Evolutionary conservation across 2,888 invertebrate genomes (phyloP).

Genomic region (Heliconius erato): DNA sequence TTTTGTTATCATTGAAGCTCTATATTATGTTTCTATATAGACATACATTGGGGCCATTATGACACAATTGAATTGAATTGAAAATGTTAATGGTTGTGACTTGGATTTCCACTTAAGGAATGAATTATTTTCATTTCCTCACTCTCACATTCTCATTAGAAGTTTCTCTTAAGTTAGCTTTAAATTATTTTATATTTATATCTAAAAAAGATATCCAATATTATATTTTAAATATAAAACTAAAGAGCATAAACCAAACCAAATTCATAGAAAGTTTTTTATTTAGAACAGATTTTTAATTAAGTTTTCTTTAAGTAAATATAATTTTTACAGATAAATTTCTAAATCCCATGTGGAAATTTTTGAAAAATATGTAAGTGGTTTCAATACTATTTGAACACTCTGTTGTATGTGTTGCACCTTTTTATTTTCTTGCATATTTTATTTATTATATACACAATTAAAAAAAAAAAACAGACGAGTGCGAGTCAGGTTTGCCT

Average conservation of each 20-base stretch:
- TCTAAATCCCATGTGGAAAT: conserved; percentile 33
- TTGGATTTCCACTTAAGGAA: too few species aligned
- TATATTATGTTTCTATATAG: too few species aligned
- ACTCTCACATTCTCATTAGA: background rate
- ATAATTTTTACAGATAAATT: conserved; percentile 37
- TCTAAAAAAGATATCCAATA: background rate
- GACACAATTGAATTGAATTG: too few species aligned
- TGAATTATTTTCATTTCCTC: too few species aligned
- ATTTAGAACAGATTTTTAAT: background rate
- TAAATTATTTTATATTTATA: too few species aligned
- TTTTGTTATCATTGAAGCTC: too few species aligned
- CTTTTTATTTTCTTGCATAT: background rate
- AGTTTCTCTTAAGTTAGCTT: background rate
- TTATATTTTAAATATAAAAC: background rate
- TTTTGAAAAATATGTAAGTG: conserved; percentile 32
- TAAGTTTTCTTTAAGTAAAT: background rate
- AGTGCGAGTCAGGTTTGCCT: too few species aligned
- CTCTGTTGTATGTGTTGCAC: conserved; percentile 7
- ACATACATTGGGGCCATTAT: too few species aligned
- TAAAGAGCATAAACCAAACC: background rate
- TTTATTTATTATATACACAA: too few species aligned
- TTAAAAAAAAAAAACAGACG: too few species aligned
- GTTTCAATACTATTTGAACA: conserved; percentile 18
- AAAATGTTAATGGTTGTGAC: too few species aligned
- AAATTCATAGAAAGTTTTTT: too few species aligned